Conservation (phyloP, 2,797 vertebrate species). For the Ciconia nigra region DNA sequence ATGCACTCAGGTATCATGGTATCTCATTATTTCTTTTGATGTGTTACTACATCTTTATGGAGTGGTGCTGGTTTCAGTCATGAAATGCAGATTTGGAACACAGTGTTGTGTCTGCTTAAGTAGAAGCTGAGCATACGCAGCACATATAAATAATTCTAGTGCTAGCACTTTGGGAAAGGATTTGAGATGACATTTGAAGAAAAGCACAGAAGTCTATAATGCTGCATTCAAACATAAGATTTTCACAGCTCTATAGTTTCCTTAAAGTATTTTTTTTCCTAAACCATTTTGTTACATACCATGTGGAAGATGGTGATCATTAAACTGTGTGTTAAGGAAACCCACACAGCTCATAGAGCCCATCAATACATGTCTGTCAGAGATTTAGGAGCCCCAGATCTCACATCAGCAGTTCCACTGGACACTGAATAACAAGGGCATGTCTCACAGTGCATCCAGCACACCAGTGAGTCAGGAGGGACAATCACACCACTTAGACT, state of each 20-base stretch:
- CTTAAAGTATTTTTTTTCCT: not conserved
- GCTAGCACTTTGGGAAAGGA: not conserved
- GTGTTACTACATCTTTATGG: not conserved
- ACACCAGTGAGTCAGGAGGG: not conserved
- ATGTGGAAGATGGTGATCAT: not conserved
- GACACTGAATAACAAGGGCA: not conserved
- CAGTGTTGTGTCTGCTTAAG: not conserved
- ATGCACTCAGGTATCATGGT: not conserved
- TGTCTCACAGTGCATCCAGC: not conserved
- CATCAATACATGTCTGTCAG: accelerated
- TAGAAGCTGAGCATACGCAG: not conserved
- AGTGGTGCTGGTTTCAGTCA: not conserved
- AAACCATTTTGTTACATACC: not conserved
- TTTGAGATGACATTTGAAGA: not conserved
- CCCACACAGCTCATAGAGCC: not conserved
- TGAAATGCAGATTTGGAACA: not conserved
- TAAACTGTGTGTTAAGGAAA: not conserved
- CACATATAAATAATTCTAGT: not conserved
- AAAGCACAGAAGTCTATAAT: not conserved
- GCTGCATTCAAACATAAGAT: not conserved
- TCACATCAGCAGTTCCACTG: not conserved
- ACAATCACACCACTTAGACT: too few species aligned
- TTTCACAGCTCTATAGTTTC: not conserved
- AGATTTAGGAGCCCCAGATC: not conserved
- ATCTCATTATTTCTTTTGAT: not conserved